Evolutionary conservation across 2,888 invertebrate species (phyloP).

Genomic region (Sphinx pinastri): DNA sequence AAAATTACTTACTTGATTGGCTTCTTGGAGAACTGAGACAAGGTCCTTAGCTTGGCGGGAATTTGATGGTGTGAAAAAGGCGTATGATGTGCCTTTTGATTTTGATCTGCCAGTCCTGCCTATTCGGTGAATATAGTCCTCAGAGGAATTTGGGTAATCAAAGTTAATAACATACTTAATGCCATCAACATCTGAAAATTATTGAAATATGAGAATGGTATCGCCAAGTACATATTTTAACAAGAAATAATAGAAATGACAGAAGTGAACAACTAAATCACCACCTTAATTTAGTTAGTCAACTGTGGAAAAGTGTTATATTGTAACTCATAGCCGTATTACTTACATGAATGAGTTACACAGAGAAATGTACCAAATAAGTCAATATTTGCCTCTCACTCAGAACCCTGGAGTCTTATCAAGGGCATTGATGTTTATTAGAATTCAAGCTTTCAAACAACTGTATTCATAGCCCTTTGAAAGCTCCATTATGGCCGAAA

Average conservation of each 20-base stretch:
- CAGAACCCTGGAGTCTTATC: slow-evolving; percentile 81
- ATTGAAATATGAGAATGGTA: background rate
- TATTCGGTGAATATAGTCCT: slow-evolving; percentile 98
- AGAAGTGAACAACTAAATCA: background rate
- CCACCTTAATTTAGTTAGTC: slow-evolving; percentile 17
- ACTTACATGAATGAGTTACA: slow-evolving; percentile 83
- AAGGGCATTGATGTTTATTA: slow-evolving; percentile 62
- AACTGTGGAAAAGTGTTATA: slow-evolving; percentile 43
- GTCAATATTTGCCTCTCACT: slow-evolving; percentile 80
- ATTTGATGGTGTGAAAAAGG: slow-evolving; percentile 96
- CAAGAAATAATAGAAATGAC: background rate
- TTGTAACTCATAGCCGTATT: slow-evolving; percentile 75
- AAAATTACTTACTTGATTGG: slow-evolving; percentile 88
- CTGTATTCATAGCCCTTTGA: slow-evolving; percentile 66
- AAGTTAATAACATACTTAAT: slow-evolving; percentile 98
- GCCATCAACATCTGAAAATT: slow-evolving; percentile 94
- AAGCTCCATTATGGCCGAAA: slow-evolving; percentile 82
- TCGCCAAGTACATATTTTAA: background rate
- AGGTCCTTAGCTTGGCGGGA: slow-evolving; percentile 94
- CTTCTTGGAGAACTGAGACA: slow-evolving; percentile 94
- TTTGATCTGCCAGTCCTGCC: slow-evolving; percentile 96
- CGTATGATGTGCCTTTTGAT: slow-evolving; percentile 95
- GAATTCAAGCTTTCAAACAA: slow-evolving; percentile 47
- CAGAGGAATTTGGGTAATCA: slow-evolving; percentile 97
- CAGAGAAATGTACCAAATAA: slow-evolving; percentile 66